Percentiles rank a stretch among this genome's conserved stretches.
phyloP scores from a whole-genome alignment of 2,888 invertebrate genomes.

The Heteromyza rotundicornis region DNA sequence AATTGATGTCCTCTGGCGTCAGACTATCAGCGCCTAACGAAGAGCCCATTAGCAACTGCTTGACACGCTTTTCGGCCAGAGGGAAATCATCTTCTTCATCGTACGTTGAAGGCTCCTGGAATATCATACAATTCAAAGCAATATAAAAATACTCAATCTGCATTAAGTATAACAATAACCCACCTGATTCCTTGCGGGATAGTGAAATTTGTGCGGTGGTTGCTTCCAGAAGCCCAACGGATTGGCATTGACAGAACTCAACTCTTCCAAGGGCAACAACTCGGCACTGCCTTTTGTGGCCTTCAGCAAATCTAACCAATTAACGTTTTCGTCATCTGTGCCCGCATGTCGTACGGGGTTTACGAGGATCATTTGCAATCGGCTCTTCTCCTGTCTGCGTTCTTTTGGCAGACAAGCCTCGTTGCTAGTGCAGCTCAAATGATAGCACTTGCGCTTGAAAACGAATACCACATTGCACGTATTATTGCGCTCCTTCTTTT shows the following conservation, averaged over 20 bases:
- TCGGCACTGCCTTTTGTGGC: slow-evolving; percentile 44
- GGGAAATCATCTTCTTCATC: slow-evolving; percentile 58
- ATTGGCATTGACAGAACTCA: slow-evolving; percentile 29
- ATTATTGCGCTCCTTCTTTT: slow-evolving; percentile 55
- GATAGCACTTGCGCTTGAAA: slow-evolving; percentile 77
- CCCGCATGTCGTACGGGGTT: slow-evolving; percentile 71
- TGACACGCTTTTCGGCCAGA: slow-evolving; percentile 54
- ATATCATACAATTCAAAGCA: background rate
- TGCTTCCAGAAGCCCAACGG: slow-evolving; percentile 57
- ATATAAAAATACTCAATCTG: slow-evolving; percentile 9
- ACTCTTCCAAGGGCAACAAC: slow-evolving; percentile 42
- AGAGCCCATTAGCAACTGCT: slow-evolving; percentile 48
- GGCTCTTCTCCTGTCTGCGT: slow-evolving; percentile 68
- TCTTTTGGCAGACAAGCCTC: slow-evolving; percentile 75
- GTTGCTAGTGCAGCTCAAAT: slow-evolving; percentile 75
- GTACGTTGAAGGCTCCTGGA: slow-evolving; percentile 42
- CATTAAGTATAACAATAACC: slow-evolving; percentile 9
- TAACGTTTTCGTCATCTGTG: slow-evolving; percentile 29
- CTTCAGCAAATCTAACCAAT: slow-evolving; percentile 56
- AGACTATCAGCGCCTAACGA: slow-evolving; percentile 56
- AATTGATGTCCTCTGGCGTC: slow-evolving; percentile 63
- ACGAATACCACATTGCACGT: slow-evolving; percentile 81
- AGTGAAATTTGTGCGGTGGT: slow-evolving; percentile 42
- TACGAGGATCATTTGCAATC: slow-evolving; percentile 79
- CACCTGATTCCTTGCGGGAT: slow-evolving; percentile 35